phyloP scores from a whole-genome alignment of 2,113 vertebrate genomes.

The Nanorana parkeri region DNA sequence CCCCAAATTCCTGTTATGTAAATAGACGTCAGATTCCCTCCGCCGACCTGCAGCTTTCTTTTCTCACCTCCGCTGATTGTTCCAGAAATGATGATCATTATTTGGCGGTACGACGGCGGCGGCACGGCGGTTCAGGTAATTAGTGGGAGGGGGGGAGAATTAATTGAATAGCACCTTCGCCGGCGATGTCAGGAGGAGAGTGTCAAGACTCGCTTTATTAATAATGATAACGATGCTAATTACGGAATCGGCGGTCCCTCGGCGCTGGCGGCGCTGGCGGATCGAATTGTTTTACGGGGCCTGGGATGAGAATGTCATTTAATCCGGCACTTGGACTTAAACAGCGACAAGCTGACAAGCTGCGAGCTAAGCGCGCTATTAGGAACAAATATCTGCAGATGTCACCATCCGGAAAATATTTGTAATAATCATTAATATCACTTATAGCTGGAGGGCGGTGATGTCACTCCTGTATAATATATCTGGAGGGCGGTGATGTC shows the following conservation, averaged over 20 bases:
- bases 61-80: not conserved
- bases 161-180: not conserved
- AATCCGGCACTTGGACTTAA: too few relatives aligned
- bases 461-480: too few relatives aligned
- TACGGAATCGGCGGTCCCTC: not conserved
- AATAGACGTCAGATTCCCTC: conserved; percentile 73
- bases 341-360: too few relatives aligned
- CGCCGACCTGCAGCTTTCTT: conserved; percentile 58
- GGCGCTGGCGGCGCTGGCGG: too few relatives aligned
- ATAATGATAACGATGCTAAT: conserved; percentile 3
- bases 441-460: too few relatives aligned
- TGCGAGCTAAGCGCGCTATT: too few relatives aligned
- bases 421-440: too few relatives aligned
- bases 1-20: conserved; percentile 73
- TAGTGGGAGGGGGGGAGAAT: not conserved
- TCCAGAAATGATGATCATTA: conserved; percentile 3
- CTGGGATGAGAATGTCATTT: too few relatives aligned
- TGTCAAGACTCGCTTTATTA: not conserved
- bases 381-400: too few relatives aligned
- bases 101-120: not conserved
- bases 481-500: too few relatives aligned
- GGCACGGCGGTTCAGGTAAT: not conserved
- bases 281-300: too few relatives aligned
- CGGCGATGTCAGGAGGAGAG: not conserved
- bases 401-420: too few relatives aligned